Base-by-base conservation (phyloP, 2,888 invertebrate genomes). In the Rhorus exstirpatorius region DNA sequence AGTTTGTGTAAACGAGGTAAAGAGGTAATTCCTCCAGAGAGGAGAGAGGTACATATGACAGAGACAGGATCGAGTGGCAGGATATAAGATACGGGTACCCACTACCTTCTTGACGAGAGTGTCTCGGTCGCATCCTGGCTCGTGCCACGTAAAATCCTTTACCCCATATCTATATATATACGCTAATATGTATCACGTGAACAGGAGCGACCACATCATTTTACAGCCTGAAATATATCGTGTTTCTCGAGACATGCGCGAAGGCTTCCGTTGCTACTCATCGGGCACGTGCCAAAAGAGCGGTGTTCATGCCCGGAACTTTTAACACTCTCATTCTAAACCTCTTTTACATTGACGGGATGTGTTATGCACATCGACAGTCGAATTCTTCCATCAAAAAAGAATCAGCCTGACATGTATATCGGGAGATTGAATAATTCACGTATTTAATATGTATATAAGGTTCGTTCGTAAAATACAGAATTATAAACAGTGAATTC, bases 81-180 rank as follows among this genome's bases (percentile, higher is more conserved):
- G 78, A 78, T 81, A 79, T 51, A 71, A 65, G 81, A 81, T 81
- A 79, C 51, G 72, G 68, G 38, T 24, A 63, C 46, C 31, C 12
- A 31, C 38, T 21, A 31, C 41, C 72, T 61, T 71, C 63, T 49
- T 70, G 60, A 58, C 35, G 31, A 41, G 55, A 68, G 72, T 53
- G 71, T 78, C 81, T 68, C 63, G 70, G n/a, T 86, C 79, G 82
- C 82, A 87, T 88, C 87, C 87, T 88, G 87, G 85, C 89, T 87
- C 89, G 89, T 88, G 88, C 86, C 87, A 81, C 17, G 31, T 53
- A 79, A 86, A 85, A 87, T 89, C 87, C 80, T 83, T 80, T 85
- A 84, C 83, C 83, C 24, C 65, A 79, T 44, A 80, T 81, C 83
- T 78, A 80, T 81, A 83, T 78, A 55, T 58, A 60, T 55, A 4